phyloP scores from a whole-genome alignment of 2,888 invertebrate species.

The Leucania comma region DNA sequence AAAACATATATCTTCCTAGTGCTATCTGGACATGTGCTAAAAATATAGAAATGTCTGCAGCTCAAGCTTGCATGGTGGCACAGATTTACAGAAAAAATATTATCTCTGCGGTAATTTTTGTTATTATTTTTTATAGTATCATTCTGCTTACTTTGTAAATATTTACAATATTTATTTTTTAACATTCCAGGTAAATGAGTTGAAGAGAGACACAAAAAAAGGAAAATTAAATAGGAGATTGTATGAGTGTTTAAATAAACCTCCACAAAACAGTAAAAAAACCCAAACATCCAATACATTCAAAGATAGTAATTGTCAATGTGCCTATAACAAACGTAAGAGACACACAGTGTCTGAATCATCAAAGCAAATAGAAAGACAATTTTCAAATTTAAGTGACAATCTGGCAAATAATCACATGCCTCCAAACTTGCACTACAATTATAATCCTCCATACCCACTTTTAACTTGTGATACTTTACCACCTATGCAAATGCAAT shows the following conservation, averaged over 20 bases:
- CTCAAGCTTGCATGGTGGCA: conserved; percentile 84
- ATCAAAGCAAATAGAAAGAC: conserved; percentile 54
- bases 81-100: conserved; percentile 85
- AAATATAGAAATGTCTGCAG: conserved; percentile 84
- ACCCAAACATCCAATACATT: conserved; percentile 71
- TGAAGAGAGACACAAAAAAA: conserved; percentile 82
- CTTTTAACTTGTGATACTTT: conserved; percentile 36
- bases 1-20: conserved; percentile 85
- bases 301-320: conserved; percentile 76
- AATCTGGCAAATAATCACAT: conserved; percentile 7
- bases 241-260: conserved; percentile 78
- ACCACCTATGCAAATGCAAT: conserved; percentile 31
- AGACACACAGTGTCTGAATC: conserved; percentile 65
- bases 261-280: conserved; percentile 81
- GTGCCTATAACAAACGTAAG: conserved; percentile 75
- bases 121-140: background rate
- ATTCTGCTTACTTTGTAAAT: too few species aligned
- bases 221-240: conserved; percentile 80
- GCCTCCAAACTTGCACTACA: conserved; percentile 54
- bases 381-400: conserved; percentile 11
- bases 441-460: conserved; percentile 58
- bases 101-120: conserved; percentile 75
- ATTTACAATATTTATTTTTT: background rate
- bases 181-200: conserved; percentile 77
- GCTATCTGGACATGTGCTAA: conserved; percentile 88